A percentile compares a stretch with the other conserved stretches of the same genome.
These are phyloP conservation scores for Atrichornis clamosus DNA, from an alignment of 2,113 vertebrate genomes.

Conservation along the genomic window DNA sequence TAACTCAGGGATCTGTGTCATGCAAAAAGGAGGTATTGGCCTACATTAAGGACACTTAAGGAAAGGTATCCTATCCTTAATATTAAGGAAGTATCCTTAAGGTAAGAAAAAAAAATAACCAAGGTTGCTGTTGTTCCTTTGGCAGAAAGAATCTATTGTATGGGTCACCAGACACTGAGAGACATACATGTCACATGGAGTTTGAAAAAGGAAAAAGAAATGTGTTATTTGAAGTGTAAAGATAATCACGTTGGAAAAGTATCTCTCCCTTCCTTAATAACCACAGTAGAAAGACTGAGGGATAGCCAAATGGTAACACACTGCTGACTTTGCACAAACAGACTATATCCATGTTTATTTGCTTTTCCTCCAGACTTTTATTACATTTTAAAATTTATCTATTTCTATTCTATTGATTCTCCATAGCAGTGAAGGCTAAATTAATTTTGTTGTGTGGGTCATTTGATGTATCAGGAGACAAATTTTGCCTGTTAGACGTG, in stretches of 20 bases:
- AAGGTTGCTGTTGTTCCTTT: background rate
- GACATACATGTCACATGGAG: background rate
- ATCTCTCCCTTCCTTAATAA: background rate
- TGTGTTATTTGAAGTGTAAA: background rate
- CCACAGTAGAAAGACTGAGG: background rate
- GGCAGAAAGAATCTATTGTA: background rate
- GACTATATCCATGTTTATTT: background rate
- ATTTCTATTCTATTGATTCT: slow-evolving; percentile 36
- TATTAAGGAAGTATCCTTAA: background rate
- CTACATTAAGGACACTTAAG: background rate
- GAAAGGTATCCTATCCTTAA: background rate
- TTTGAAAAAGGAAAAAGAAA: background rate
- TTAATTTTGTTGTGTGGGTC: slow-evolving; percentile 38
- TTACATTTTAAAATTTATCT: slow-evolving; percentile 24
- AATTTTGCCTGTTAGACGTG: slow-evolving; percentile 42
- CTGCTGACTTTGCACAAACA: background rate
- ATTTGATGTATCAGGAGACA: slow-evolving; percentile 19
- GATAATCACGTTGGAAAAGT: background rate
- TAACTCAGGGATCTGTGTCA: background rate
- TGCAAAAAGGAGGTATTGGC: background rate
- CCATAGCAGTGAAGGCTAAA: background rate
- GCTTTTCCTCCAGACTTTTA: background rate
- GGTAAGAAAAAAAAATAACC: background rate
- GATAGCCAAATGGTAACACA: background rate
- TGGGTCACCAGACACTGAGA: background rate